A percentile compares a stretch with the other conserved stretches of the same genome.
Conservation (phyloP, 2,113 vertebrate genomes). For the Oncorhynchus mykiss region DNA sequence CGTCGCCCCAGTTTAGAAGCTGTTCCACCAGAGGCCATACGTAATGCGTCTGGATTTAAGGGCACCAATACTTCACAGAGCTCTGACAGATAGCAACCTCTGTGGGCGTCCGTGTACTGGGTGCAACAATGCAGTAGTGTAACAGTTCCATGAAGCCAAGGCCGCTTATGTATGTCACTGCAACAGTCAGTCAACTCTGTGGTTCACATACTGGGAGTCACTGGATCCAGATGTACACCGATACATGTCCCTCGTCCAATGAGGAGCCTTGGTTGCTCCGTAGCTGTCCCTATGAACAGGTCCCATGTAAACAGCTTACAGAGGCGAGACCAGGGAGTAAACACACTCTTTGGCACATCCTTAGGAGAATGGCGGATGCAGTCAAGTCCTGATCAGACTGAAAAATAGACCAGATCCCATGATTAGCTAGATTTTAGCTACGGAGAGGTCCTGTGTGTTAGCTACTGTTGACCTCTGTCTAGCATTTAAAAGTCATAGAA, state of each 20-base stretch:
- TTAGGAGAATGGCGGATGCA: conserved; percentile 48
- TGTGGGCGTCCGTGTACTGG: conserved; percentile 28
- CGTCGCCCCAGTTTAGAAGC: not conserved
- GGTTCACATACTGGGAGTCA: not conserved
- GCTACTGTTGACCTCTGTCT: conserved; percentile 28
- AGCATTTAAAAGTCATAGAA: conserved; percentile 38
- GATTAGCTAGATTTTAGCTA: conserved; percentile 22
- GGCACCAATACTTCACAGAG: conserved; percentile 20
- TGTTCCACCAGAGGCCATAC: conserved; percentile 15
- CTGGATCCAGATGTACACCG: conserved; percentile 22
- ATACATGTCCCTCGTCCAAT: conserved; percentile 29
- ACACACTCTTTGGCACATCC: conserved; percentile 74
- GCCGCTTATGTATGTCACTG: conserved; percentile 26
- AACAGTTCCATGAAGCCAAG: conserved; percentile 24
- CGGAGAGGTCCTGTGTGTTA: conserved; percentile 20
- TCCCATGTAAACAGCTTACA: conserved; percentile 61
- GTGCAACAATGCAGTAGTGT: conserved; percentile 21
- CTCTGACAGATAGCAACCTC: conserved; percentile 37
- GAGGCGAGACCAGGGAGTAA: conserved; percentile 63
- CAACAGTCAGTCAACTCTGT: conserved; percentile 4
- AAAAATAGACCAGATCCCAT: conserved; percentile 30
- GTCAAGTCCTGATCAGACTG: conserved; percentile 39
- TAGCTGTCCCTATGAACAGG: conserved; percentile 45
- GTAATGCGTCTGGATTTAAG: conserved; percentile 25
- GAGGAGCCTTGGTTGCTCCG: conserved; percentile 30